Evolutionary conservation across 2,113 vertebrate species (phyloP).

Genomic region (Raja brachyura): DNA sequence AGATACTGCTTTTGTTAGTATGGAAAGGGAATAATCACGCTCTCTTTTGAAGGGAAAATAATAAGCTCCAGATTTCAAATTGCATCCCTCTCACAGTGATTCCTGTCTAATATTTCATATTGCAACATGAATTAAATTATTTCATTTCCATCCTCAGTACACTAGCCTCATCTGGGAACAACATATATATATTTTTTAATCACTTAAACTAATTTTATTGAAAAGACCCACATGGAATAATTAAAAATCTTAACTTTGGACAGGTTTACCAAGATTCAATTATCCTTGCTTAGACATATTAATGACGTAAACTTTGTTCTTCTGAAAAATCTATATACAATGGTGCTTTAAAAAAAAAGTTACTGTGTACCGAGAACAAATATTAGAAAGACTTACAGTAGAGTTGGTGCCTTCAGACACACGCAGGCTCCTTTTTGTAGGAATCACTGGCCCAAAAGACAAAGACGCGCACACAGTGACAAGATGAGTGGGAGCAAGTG

Average conservation of each 20-base stretch:
- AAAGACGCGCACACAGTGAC: not conserved
- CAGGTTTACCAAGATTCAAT: not conserved
- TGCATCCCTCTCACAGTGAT: not conserved
- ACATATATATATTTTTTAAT: not conserved
- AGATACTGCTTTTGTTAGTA: not conserved
- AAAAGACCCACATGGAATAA: not conserved
- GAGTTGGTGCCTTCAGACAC: not conserved
- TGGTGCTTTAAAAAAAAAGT: not conserved
- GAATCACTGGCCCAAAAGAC: not conserved
- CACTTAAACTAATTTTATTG: not conserved
- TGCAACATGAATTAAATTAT: not conserved
- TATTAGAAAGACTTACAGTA: slow-evolving; percentile 32
- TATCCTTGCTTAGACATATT: not conserved
- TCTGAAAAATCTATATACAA: not conserved
- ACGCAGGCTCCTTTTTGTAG: not conserved
- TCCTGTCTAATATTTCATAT: not conserved
- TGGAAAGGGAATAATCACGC: not conserved
- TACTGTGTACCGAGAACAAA: not conserved
- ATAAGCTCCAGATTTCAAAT: not conserved
- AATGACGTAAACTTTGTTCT: not conserved
- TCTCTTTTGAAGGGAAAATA: not conserved
- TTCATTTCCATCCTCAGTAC: not conserved
- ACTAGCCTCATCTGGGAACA: slow-evolving; percentile 5
- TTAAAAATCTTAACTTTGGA: not conserved
- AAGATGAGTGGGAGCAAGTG: not conserved